Evolutionary conservation across 2,888 invertebrate genomes (phyloP).

Genomic region (Ophion costatus): DNA sequence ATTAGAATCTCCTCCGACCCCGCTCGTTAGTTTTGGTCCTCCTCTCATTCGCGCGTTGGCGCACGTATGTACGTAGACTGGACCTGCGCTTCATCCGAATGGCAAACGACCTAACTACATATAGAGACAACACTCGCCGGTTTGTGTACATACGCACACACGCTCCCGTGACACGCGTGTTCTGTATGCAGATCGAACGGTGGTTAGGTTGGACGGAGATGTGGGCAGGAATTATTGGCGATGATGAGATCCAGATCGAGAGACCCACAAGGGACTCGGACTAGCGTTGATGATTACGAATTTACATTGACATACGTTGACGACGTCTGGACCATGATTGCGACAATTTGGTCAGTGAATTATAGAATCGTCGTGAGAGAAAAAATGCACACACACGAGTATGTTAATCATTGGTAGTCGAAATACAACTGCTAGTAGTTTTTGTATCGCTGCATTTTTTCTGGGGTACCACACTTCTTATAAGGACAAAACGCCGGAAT

Average conservation of each 20-base stretch:
- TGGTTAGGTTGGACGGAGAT: conserved; percentile 44
- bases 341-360: background rate
- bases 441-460: no score
- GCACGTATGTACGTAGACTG: background rate
- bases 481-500: no score
- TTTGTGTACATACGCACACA: background rate
- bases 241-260: conserved; percentile 52
- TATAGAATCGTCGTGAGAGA: background rate
- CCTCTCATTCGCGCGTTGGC: conserved; percentile 17
- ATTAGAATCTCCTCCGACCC: conserved; percentile 77
- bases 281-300: conserved; percentile 23
- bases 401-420: no score
- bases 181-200: conserved; percentile 27
- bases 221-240: conserved; percentile 41
- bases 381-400: background rate
- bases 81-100: conserved; percentile 27
- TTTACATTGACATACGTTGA: background rate
- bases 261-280: conserved; percentile 25
- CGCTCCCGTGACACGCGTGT: background rate
- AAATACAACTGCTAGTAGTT: no score
- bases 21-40: conserved; percentile 57
- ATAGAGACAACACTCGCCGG: conserved; percentile 1
- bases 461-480: no score
- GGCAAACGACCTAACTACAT: conserved; percentile 35
- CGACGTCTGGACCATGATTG: background rate